phyloP scores from a whole-genome alignment of 2,113 vertebrate species.

The Nannospalax galili region DNA sequence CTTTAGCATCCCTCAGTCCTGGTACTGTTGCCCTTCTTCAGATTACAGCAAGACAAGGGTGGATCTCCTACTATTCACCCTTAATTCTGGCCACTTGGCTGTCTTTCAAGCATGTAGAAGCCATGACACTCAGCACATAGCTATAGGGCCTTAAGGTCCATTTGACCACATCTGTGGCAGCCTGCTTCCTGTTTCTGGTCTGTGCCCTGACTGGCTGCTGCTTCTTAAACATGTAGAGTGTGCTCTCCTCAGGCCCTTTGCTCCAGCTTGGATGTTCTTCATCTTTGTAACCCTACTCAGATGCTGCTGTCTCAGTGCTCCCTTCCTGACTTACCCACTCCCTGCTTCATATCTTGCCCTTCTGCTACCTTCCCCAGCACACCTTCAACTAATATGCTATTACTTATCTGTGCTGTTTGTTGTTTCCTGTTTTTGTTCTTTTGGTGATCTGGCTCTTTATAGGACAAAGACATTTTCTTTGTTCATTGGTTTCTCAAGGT shows the following conservation, averaged over 20 bases:
- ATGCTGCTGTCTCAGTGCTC: neutral
- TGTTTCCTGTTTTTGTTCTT: neutral
- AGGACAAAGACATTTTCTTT: neutral
- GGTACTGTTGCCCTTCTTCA: rapidly evolving
- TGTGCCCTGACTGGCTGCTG: no score
- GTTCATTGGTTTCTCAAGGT: neutral
- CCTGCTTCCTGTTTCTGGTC: no score
- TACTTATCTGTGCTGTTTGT: neutral
- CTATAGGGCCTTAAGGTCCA: rapidly evolving
- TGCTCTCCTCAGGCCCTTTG: neutral
- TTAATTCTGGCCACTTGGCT: neutral
- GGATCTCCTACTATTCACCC: neutral
- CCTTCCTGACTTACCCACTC: neutral
- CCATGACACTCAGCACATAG: neutral
- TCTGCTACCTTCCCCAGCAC: neutral
- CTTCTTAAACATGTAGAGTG: neutral
- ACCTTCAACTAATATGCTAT: neutral
- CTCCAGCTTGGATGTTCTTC: neutral
- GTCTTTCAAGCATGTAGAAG: neutral
- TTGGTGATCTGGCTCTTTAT: neutral
- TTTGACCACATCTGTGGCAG: rapidly evolving
- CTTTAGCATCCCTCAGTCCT: neutral
- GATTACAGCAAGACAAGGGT: rapidly evolving
- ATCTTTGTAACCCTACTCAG: neutral
- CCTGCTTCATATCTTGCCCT: no score